Base-by-base conservation (phyloP, 2,888 invertebrate species). In the Trypoxylon attenuatum region DNA sequence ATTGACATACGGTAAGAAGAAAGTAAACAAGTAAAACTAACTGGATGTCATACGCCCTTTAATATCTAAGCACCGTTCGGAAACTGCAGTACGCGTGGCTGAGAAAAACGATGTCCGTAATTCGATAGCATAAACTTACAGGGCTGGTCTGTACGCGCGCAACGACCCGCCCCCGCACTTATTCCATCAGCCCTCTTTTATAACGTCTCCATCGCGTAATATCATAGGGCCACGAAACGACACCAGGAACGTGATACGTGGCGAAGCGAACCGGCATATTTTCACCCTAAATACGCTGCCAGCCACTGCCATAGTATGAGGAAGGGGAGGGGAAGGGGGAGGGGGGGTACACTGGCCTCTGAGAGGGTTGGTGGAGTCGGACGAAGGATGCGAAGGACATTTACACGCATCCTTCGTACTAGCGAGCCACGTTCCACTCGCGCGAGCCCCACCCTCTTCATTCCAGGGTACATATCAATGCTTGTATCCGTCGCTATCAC, bases 241-340 rank as follows among this genome's bases (percentile, higher is more conserved):
- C 22, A 25, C 55, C 43, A 23, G 49, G 42, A 50, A 41, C 16
- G 58, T 43, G 54, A 56, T 52, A 56, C 46, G 23, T 33, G 16
- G 49, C n/a, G n/a, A 55, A 56, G 58, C 52, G 46, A 55, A 55
- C 55, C 18, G 54, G 53, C 61, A 69, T 73, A 69, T 73, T 61
- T 73, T 69, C 69, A 61, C 63, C 66, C 59, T n/a, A 58, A 66
- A 50, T 49, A 53, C 42, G 45, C 58, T n/a, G n/a, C n/a, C 5
- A 27, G 43, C 22, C 21, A 5, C 22, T 22, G 39, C n/a, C n/a
- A n/a, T n/a, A n/a, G n/a, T n/a, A n/a, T 8, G 23, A 8, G 41
- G 10, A 16, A 41, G 23, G 18, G 18, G 16, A 41, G 41, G 21
- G 51, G 6, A 22, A 15, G 39, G n/a, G n/a, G n/a, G n/a, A n/a